A percentile compares a stretch with the other conserved stretches of the same genome.
Evolutionary conservation across 2,888 invertebrate genomes (phyloP).

Genomic region (Rhorus exstirpatorius): DNA sequence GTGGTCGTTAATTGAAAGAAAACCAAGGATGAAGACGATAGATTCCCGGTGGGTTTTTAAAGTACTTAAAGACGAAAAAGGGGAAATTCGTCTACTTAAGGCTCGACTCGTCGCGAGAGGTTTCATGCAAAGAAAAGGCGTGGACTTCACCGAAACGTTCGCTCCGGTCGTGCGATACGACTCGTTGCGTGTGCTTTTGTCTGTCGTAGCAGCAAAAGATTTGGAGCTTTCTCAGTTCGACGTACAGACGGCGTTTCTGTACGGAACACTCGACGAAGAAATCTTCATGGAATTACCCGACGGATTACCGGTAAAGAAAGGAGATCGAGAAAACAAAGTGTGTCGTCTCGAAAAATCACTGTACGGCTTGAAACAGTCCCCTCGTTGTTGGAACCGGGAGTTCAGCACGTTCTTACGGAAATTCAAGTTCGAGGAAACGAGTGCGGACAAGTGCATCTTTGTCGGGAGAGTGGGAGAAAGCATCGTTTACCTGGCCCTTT

Average conservation of each 20-base stretch:
- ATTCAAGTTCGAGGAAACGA: conserved; percentile 27
- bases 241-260: too few species aligned
- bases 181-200: too few species aligned
- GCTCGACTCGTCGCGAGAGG: conserved; percentile 19
- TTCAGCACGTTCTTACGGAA: conserved; percentile 6
- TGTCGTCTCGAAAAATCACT: conserved; percentile 9
- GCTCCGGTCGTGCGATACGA: conserved; percentile 25
- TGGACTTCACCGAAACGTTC: not conserved
- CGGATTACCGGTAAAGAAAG: conserved; percentile 26
- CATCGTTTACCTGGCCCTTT: conserved; percentile 24
- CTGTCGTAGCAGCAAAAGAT: too few species aligned
- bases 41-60: conserved; percentile 72
- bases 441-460: conserved; percentile 12
- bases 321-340: not conserved
- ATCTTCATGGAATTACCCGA: conserved; percentile 67
- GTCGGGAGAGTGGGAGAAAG: conserved; percentile 1
- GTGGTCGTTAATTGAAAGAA: conserved; percentile 60
- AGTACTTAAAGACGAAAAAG: not conserved
- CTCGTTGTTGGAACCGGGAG: too few species aligned
- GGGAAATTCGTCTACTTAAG: conserved; percentile 1
- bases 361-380: conserved; percentile 26
- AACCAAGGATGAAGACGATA: conserved; percentile 37
- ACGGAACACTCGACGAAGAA: too few species aligned
- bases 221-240: too few species aligned
- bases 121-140: not conserved